Evolutionary conservation across 2,888 invertebrate genomes (phyloP), one percentile per base, ranked within the genome.

Genomic region (Griposia aprilina): DNA sequence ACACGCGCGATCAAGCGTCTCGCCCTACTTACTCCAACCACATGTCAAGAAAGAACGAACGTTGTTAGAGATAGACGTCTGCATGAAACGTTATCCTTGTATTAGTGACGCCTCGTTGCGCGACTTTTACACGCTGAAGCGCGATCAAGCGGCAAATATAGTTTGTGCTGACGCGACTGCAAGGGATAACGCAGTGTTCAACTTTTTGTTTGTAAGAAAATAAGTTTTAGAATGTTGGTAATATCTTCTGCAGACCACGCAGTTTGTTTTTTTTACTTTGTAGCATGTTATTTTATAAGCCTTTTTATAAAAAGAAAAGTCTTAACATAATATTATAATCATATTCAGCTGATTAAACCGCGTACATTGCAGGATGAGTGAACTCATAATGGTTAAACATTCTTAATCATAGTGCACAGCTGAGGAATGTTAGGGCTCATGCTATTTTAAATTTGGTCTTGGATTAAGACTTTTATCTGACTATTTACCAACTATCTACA

Each of bases 51-150:
- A 74, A 72, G 71, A 82, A 41, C 50, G 63, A 79, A 76, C 60
- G 63, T 72, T 78, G 72, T 85, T 65, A 65, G 15, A 77, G 70
- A 85, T 79, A 84, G 86, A 84, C 72, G 86, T 82, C 86, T 84
- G 84, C 76, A 86, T 84, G 84, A 78, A 84, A 84, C 76, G 83
- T 82, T 82, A 87, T 87, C 76, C 80, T 71, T 74, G 74, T 82
- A 81, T 86, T 87, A 86, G 88, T 87, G 63, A 71, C 82, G 75
- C 74, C 45, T 78, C 82, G 78, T 77, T 82, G 87, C 78, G 23
- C 78, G 65, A 74, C 78, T 85, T 76, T 86, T 80, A 87, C 78
- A 73, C 70, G 52, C 48, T 60, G 62, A 60, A 73, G 50, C 62
- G 78, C 86, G 70, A 74, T 78, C 80, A 66, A 77, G 85, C 70